phyloP scores from a whole-genome alignment of 2,113 vertebrate species.

The Crotalus tigris region DNA sequence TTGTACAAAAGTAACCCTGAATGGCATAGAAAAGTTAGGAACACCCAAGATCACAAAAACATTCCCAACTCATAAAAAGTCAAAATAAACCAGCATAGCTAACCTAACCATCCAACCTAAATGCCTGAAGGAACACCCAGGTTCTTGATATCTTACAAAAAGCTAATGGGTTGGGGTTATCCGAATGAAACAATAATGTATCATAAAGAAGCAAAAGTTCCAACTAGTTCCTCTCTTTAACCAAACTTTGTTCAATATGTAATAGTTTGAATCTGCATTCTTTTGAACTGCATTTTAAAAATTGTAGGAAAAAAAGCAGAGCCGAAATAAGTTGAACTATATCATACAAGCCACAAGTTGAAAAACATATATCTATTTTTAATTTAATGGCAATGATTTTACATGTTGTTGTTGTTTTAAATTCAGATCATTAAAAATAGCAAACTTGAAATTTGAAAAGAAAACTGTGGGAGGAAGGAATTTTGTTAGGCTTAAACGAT shows the following conservation, averaged over 20 bases:
- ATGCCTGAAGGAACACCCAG: not conserved
- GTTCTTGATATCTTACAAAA: not conserved
- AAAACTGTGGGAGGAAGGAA: not conserved
- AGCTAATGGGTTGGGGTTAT: not conserved
- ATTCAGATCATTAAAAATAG: not conserved
- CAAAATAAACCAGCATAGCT: not conserved
- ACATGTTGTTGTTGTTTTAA: not conserved
- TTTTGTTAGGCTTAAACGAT: conserved; percentile 4
- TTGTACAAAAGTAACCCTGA: not conserved
- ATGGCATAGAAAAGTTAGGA: not conserved
- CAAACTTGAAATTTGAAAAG: not conserved
- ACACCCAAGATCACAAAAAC: not conserved
- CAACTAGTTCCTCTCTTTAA: too few species aligned
- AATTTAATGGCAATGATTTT: not conserved
- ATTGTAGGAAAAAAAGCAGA: not conserved
- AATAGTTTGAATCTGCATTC: not conserved
- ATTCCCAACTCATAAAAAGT: not conserved
- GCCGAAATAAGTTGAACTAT: not conserved
- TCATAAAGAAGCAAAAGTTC: not conserved
- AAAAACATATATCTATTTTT: not conserved
- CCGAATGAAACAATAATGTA: not conserved
- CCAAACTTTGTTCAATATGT: not conserved
- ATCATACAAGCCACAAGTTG: not conserved
- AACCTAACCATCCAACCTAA: not conserved
- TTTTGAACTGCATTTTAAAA: not conserved